Conservation (phyloP, 2,113 vertebrate genomes). For the Dicrurus megarhynchus region DNA sequence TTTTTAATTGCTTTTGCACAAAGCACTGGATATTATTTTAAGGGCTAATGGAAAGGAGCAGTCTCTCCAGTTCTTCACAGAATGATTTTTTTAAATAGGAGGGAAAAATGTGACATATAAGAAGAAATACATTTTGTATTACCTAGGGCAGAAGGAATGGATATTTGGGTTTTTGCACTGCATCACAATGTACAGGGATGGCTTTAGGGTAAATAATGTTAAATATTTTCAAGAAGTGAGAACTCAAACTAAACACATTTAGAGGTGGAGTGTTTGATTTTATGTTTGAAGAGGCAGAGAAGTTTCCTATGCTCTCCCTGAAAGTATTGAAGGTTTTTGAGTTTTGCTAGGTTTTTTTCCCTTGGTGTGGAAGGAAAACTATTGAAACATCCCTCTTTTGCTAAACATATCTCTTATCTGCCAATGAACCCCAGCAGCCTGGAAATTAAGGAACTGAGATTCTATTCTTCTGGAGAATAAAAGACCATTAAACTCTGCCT, state of each 20-base stretch:
- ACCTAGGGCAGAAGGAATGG: neutral
- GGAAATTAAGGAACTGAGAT: neutral
- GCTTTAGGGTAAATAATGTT: neutral
- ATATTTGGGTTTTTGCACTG: neutral
- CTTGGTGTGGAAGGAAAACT: neutral
- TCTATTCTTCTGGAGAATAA: neutral
- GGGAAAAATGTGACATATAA: neutral
- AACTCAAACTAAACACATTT: neutral
- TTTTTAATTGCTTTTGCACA: constrained; percentile 18
- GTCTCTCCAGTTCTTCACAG: neutral
- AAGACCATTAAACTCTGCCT: neutral
- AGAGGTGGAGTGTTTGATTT: neutral
- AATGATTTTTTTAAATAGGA: neutral
- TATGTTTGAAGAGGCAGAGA: neutral
- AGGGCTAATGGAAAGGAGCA: neutral
- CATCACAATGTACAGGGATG: neutral
- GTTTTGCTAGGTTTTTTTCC: neutral
- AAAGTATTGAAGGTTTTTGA: neutral
- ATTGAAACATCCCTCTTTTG: neutral
- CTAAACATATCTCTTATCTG: neutral
- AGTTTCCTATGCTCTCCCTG: neutral
- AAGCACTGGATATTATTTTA: neutral
- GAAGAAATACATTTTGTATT: neutral
- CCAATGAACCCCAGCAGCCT: neutral
- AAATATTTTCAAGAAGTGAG: neutral